Base-by-base conservation (phyloP, 2,888 invertebrate genomes). In the Eulithis testata region DNA sequence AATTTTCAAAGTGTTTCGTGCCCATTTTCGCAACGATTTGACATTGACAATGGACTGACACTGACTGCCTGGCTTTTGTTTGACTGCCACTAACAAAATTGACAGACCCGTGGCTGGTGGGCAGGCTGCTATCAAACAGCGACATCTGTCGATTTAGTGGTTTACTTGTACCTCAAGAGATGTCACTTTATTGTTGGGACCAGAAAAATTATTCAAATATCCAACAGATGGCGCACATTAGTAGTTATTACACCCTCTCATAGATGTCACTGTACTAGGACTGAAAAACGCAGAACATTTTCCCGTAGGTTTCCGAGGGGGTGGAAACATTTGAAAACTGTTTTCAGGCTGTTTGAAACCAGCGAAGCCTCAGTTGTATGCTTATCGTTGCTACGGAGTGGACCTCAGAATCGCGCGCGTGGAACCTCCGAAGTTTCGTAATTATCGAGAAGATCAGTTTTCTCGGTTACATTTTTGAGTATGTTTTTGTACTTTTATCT, bases 271-370 rank as follows among this genome's bases (percentile, higher is more conserved):
- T 83, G 55, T 47, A 11, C 0, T 6, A 52, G 11, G 11, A 3
- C 11, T 21, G 0, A 11, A 11, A 2, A 53, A 86, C 84, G 83
- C 87, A 86, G 80, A 27, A 8, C 87, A 86, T 83, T 85, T 88
- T 80, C 82, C 83, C 77, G 82, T 83, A 87, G 88, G 86, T 87
- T 89, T 88, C 88, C 87, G 88, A 79, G 80, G 80, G 84, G 80
- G 82, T 84, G 84, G 84, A 82, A 85, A 82, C 80, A 80, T 78
- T 66, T 81, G 82, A 83, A 86, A 86, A 86, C 78, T 78, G 84
- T 86, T 85, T 82, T 81, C 74, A 78, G 81, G 81, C 63, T 63
- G 79, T 82, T 83, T 80, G 74, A 73, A 74, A 82, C 5, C 78
- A 73, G 75, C 69, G 76, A 79, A 82, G 76, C 79, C 75, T 87